A percentile compares a stretch with the other conserved stretches of the same genome.
Evolutionary conservation across 2,797 vertebrate species (phyloP).

Genomic region (Hyperoplus immaculatus): DNA sequence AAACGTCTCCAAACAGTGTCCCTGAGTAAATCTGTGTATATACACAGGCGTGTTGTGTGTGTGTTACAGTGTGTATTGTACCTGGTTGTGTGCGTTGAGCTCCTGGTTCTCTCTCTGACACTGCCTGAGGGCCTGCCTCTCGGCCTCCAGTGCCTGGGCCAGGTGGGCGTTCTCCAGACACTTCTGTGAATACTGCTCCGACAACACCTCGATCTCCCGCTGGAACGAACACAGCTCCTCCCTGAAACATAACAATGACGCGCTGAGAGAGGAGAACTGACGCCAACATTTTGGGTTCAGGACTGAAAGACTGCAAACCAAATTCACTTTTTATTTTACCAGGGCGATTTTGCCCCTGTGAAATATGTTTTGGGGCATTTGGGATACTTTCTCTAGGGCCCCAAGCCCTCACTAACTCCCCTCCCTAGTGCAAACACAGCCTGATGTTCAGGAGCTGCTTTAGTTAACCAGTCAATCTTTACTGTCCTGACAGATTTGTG

Average conservation of each 20-base stretch:
- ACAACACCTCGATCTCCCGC: slow-evolving; percentile 89
- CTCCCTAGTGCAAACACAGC: not conserved
- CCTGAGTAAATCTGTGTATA: not conserved
- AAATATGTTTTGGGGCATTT: too few species aligned
- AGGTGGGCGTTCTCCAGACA: slow-evolving; percentile 90
- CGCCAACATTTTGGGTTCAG: not conserved
- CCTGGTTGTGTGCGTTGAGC: slow-evolving; percentile 91
- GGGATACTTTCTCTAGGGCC: too few species aligned
- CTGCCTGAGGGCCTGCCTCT: slow-evolving; percentile 89
- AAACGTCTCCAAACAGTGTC: not conserved
- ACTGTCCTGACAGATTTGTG: slow-evolving; percentile 29
- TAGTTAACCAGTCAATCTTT: not conserved
- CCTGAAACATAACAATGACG: slow-evolving; percentile 64
- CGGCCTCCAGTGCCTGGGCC: slow-evolving; percentile 88
- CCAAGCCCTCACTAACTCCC: too few species aligned
- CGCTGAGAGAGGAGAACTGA: slow-evolving; percentile 8
- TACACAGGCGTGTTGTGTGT: not conserved
- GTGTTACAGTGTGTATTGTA: slow-evolving; percentile 46
- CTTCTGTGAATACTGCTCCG: slow-evolving; percentile 91
- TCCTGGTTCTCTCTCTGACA: slow-evolving; percentile 91
- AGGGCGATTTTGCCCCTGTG: too few species aligned
- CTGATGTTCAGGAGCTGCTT: not conserved
- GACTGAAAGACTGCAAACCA: not conserved
- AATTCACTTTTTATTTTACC: too few species aligned
- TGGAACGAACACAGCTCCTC: slow-evolving; percentile 89